These are phyloP conservation scores for Ceratina japonica DNA, from an alignment of 1,140 invertebrate genomes.

Conservation along the genomic window DNA sequence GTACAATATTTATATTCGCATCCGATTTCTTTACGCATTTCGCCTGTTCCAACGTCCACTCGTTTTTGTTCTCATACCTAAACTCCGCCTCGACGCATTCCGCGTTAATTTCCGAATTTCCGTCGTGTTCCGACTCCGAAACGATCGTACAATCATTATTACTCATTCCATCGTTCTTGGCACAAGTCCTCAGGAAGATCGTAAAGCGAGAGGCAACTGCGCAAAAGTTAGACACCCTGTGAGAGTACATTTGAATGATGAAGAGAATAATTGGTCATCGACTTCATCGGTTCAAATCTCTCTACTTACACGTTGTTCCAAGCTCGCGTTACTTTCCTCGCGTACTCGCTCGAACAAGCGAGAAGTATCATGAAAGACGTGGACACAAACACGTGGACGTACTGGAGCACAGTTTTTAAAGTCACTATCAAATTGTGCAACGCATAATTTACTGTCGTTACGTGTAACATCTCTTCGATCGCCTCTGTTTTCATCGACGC, in stretches of 20 bases:
- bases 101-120: neutral
- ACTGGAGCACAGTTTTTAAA: neutral
- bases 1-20: neutral
- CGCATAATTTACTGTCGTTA: neutral
- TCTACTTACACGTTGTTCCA: slow-evolving; percentile 34
- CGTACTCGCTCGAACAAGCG: neutral
- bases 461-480: neutral
- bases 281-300: neutral
- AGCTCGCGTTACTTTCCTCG: neutral
- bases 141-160: neutral
- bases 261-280: neutral
- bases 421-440: neutral
- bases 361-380: neutral
- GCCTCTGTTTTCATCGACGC: neutral
- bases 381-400: neutral
- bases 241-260: neutral
- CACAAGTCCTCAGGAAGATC: neutral
- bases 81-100: neutral
- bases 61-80: neutral
- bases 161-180: neutral
- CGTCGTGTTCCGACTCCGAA: neutral
- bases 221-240: neutral
- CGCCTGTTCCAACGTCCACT: neutral
- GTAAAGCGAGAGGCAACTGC: neutral
- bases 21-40: neutral